Evolutionary conservation across 2,797 vertebrate genomes (phyloP), one percentile per base, ranked within the genome.

Genomic region (Pipistrellus pipistrellus): DNA sequence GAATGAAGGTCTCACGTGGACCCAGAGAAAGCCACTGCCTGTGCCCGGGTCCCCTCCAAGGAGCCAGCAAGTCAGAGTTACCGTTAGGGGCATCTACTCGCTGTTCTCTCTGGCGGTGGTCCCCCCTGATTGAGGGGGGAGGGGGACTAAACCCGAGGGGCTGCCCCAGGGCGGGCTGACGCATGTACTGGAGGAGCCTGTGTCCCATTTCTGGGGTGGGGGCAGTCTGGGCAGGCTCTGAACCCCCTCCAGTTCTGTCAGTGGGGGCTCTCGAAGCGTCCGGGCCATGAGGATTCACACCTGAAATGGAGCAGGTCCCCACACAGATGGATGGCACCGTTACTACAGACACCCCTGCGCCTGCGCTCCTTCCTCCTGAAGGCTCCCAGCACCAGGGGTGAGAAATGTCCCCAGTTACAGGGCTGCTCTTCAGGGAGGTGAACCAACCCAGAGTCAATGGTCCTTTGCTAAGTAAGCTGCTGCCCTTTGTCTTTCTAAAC

Each of bases 331-430:
- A n/a, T 15, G 8, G 17, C 32, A 0, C 14, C 3, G 0, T 59
- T 2, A 27, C 11, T 6, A 1, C 14, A 6, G 14, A 51, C 0
- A 0, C n/a, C 14, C 7, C 0, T n/a, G 4, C 2, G 0, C 1
- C 62, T 20, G 51, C 14, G 1, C 2, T 21, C 48, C 38, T 10
- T 32, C 25, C 17, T 18, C 4, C n/a, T 1, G 20, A 46, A 44
- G 18, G 32, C 4, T 44, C 78, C 72, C n/a, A 55, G 55, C 25
- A 11, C 27, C 25, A 2, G 30, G 64, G 3, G 46, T 38, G 3
- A 13, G 55, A 48, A 35, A 27, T 4, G 41, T 23, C 3, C 9
- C 25, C 0, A 8, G 15, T 38, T 11, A 11, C 35, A n/a, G 32
- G 30, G 35, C 0, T 4, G 21, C 25, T 17, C 21, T 17, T 38